These are phyloP conservation scores for Tautogolabrus adspersus DNA, from an alignment of 2,113 vertebrate genomes.

Conservation along the genomic window DNA sequence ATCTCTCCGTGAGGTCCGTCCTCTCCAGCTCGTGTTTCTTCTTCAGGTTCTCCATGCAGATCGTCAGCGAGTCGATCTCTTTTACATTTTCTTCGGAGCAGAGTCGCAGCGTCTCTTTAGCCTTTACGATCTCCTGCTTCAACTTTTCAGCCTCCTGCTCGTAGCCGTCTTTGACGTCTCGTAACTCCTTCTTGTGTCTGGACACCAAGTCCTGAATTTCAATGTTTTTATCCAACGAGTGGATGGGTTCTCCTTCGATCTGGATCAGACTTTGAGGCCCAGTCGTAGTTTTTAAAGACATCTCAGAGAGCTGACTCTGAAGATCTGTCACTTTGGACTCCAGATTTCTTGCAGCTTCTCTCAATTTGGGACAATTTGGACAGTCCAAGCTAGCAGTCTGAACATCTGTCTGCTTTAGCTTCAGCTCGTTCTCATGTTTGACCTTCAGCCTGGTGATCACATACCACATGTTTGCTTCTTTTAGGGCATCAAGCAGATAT, in stretches of 20 bases:
- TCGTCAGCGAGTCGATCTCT: constrained; percentile 79
- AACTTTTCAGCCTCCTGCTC: constrained; percentile 77
- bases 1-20: constrained; percentile 63
- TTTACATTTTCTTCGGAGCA: constrained; percentile 79
- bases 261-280: constrained; percentile 60
- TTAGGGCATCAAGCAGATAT: constrained; percentile 76
- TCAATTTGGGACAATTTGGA: constrained; percentile 72
- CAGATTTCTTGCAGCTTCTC: constrained; percentile 63
- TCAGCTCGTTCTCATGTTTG: constrained; percentile 59
- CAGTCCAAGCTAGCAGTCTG: constrained; percentile 44
- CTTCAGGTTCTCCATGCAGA: constrained; percentile 83
- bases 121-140: constrained; percentile 67
- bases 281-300: constrained; percentile 12
- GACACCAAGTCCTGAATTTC: constrained; percentile 78
- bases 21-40: constrained; percentile 79
- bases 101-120: constrained; percentile 73
- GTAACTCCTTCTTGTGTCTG: constrained; percentile 79
- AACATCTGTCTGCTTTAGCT: constrained; percentile 34
- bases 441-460: constrained; percentile 67
- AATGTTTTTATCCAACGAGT: constrained; percentile 76
- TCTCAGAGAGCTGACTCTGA: constrained; percentile 52
- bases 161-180: constrained; percentile 76
- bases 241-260: constrained; percentile 75
- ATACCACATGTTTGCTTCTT: constrained; percentile 75
- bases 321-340: constrained; percentile 67